Conservation (phyloP, 2,797 vertebrate genomes). For the Gadopsis bispinosus region DNA sequence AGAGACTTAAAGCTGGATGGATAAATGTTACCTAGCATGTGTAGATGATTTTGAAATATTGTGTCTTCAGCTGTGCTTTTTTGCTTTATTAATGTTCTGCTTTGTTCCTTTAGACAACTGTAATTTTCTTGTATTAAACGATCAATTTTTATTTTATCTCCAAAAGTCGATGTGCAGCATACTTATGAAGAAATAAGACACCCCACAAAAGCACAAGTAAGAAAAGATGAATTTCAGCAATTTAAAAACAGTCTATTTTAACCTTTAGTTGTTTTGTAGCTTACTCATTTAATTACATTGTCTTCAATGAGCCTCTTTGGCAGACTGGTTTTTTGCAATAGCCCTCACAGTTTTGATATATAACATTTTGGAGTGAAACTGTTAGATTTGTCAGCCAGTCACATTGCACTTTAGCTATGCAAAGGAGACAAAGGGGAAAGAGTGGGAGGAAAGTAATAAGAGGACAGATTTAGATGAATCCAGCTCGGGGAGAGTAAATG, state of each 20-base stretch:
- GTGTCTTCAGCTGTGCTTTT: background rate
- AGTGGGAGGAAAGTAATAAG: conserved; percentile 36
- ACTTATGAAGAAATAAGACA: background rate
- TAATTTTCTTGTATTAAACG: background rate
- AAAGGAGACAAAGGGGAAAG: conserved; percentile 35
- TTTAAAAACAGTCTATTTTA: background rate
- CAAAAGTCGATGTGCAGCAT: background rate
- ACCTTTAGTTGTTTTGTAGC: background rate
- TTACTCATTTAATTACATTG: background rate
- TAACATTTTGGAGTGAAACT: background rate
- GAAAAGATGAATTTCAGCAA: background rate
- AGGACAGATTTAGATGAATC: conserved; percentile 39
- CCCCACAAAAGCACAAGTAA: background rate
- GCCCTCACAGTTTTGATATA: background rate
- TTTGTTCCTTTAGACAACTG: background rate
- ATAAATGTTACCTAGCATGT: background rate
- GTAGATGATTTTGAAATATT: background rate
- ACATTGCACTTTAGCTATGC: conserved; percentile 16
- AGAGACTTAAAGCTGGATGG: background rate
- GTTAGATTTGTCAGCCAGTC: conserved; percentile 23
- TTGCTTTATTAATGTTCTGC: background rate
- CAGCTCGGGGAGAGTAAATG: conserved; percentile 22
- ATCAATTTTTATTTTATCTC: background rate
- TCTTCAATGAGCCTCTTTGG: background rate
- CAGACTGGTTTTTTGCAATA: background rate